These are phyloP conservation scores for Catocala nupta DNA, from an alignment of 2,888 invertebrate species.

Conservation along the genomic window DNA sequence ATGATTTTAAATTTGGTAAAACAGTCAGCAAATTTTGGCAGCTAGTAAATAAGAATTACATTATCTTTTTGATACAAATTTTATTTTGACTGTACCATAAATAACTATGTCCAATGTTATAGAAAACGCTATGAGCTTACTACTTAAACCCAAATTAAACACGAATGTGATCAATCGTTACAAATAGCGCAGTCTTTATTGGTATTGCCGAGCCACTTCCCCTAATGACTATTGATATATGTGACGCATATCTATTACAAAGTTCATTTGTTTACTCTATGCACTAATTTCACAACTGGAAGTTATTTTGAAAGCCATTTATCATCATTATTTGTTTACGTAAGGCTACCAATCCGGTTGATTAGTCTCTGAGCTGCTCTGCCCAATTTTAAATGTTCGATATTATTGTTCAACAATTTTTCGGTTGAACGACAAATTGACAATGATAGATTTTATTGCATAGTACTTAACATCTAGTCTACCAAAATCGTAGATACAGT, in stretches of 20 bases:
- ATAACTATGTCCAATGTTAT: too few species aligned
- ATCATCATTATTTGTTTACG: slow-evolving; percentile 41
- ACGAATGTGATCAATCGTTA: slow-evolving; percentile 23
- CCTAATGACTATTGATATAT: slow-evolving; percentile 32
- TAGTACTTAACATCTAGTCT: too few species aligned
- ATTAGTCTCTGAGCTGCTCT: background rate
- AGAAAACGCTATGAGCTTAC: slow-evolving; percentile 14
- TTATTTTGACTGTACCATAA: too few species aligned
- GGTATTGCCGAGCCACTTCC: slow-evolving; percentile 44
- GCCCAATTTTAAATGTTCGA: too few species aligned
- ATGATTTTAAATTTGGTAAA: too few species aligned
- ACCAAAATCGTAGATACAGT: too few species aligned
- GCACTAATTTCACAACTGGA: slow-evolving; percentile 24
- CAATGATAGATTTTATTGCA: too few species aligned
- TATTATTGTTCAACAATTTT: too few species aligned
- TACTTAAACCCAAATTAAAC: slow-evolving; percentile 2
- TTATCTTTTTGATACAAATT: too few species aligned
- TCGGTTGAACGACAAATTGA: too few species aligned
- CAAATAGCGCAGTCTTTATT: slow-evolving; percentile 27
- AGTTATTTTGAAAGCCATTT: slow-evolving; percentile 38
- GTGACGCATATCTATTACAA: slow-evolving; percentile 22
- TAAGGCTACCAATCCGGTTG: slow-evolving; percentile 29
- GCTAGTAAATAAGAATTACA: too few species aligned
- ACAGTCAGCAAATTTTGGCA: too few species aligned
- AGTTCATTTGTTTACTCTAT: slow-evolving; percentile 22